These are phyloP conservation scores for Caenorhabditis uteleia DNA, from an alignment of 2,888 invertebrate species.

Conservation along the genomic window DNA sequence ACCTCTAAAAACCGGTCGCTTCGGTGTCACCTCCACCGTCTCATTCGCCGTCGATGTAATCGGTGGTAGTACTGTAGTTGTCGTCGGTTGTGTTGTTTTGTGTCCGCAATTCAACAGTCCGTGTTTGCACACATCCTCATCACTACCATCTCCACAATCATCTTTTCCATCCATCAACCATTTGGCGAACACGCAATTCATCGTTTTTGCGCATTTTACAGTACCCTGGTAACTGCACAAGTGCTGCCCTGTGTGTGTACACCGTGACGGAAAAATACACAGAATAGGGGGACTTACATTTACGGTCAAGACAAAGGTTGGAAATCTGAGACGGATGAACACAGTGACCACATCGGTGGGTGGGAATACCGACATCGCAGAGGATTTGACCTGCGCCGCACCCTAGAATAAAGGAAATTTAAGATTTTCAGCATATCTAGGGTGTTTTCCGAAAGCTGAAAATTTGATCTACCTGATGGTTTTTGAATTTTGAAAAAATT, in stretches of 20 bases:
- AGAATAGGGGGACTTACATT: slow-evolving; percentile 37
- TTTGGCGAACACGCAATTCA: slow-evolving; percentile 58
- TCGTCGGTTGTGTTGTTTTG: background rate
- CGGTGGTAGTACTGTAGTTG: background rate
- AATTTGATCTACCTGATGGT: too few species aligned
- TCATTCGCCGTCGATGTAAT: slow-evolving; percentile 10
- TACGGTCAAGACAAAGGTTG: slow-evolving; percentile 47
- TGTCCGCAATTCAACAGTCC: slow-evolving; percentile 19
- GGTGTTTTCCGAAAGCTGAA: too few species aligned
- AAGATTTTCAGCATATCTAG: too few species aligned
- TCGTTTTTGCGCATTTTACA: slow-evolving; percentile 49
- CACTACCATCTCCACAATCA: slow-evolving; percentile 64
- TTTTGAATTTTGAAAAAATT: too few species aligned
- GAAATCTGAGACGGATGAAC: slow-evolving; percentile 39
- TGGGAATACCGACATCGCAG: slow-evolving; percentile 42
- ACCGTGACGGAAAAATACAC: slow-evolving; percentile 3
- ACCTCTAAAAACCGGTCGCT: too few species aligned
- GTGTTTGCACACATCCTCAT: slow-evolving; percentile 47
- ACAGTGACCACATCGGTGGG: slow-evolving; percentile 56
- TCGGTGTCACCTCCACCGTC: too few species aligned
- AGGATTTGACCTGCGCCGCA: slow-evolving; percentile 51
- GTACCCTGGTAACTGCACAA: slow-evolving; percentile 48
- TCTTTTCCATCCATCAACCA: slow-evolving; percentile 63
- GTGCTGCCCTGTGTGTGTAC: slow-evolving; percentile 48
- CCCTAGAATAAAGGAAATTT: slow-evolving; percentile 17